Evolutionary conservation across 92 coral and sea anemone genomes (phyloP).

Genomic region (Zoanthus solanderi): DNA sequence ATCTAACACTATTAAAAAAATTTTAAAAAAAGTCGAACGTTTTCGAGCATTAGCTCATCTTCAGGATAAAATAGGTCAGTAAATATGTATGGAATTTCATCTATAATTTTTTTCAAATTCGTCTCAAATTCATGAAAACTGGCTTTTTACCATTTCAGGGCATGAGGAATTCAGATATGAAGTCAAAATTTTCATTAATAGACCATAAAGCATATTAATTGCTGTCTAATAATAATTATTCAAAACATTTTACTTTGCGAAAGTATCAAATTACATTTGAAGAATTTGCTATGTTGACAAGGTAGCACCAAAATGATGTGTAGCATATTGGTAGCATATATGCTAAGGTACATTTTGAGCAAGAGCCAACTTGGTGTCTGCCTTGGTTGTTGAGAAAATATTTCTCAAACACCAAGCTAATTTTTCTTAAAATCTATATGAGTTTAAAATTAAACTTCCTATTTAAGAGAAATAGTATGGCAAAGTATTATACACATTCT

Average conservation of each 20-base stretch:
- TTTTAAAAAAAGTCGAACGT: too few species aligned
- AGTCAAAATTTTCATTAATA: slow-evolving; percentile 49
- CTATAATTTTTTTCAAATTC: slow-evolving; percentile 35
- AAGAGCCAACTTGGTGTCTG: slow-evolving; percentile 56
- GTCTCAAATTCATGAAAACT: not conserved
- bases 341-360: slow-evolving; percentile 53
- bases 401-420: slow-evolving; percentile 29
- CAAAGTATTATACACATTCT: too few species aligned
- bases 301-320: slow-evolving; percentile 51
- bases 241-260: slow-evolving; percentile 2
- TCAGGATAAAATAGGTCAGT: too few species aligned
- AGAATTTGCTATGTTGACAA: slow-evolving; percentile 54
- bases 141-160: slow-evolving; percentile 40
- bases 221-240: slow-evolving; percentile 19
- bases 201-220: slow-evolving; percentile 31
- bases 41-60: too few species aligned
- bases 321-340: slow-evolving; percentile 43
- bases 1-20: too few species aligned
- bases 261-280: slow-evolving; percentile 44
- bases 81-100: not conserved
- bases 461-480: too few species aligned
- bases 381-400: slow-evolving; percentile 35
- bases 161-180: slow-evolving; percentile 53
- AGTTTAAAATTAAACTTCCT: not conserved
- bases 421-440: not conserved